These are phyloP conservation scores for Xiphorhynchus elegans DNA, from an alignment of 2,113 vertebrate genomes.

Conservation along the genomic window DNA sequence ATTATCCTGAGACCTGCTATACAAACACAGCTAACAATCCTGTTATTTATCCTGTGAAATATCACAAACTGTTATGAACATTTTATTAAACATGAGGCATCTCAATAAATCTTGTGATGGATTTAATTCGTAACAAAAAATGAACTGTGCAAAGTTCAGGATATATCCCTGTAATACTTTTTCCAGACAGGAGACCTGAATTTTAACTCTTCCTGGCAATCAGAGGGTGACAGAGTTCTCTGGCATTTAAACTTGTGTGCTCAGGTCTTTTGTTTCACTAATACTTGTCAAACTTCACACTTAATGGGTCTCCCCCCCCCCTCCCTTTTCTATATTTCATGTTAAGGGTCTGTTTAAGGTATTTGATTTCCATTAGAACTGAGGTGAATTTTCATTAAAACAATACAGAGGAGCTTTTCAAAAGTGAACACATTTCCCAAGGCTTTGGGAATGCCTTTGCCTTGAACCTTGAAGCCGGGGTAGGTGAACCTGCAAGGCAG, in stretches of 20 bases:
- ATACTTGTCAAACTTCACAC: neutral
- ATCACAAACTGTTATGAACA: conserved; percentile 15
- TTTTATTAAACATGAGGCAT: conserved; percentile 58
- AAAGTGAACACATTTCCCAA: neutral
- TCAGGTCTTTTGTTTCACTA: neutral
- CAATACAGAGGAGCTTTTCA: neutral
- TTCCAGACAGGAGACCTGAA: neutral
- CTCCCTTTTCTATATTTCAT: neutral
- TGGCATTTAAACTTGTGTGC: neutral
- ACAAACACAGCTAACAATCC: conserved; percentile 7
- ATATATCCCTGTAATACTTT: neutral
- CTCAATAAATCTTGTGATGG: conserved; percentile 40
- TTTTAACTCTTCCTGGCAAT: conserved; percentile 9
- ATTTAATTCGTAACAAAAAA: conserved; percentile 25
- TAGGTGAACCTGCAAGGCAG: neutral
- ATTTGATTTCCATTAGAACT: neutral
- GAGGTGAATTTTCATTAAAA: neutral
- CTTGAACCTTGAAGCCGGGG: neutral
- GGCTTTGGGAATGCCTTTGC: neutral
- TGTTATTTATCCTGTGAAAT: conserved; percentile 46
- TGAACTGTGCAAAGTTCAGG: neutral
- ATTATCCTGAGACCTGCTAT: conserved; percentile 28
- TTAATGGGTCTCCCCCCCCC: neutral
- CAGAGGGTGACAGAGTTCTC: neutral
- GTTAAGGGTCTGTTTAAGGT: neutral